phyloP scores from a whole-genome alignment of 2,888 invertebrate genomes.

The Lasioglossum malachurum region DNA sequence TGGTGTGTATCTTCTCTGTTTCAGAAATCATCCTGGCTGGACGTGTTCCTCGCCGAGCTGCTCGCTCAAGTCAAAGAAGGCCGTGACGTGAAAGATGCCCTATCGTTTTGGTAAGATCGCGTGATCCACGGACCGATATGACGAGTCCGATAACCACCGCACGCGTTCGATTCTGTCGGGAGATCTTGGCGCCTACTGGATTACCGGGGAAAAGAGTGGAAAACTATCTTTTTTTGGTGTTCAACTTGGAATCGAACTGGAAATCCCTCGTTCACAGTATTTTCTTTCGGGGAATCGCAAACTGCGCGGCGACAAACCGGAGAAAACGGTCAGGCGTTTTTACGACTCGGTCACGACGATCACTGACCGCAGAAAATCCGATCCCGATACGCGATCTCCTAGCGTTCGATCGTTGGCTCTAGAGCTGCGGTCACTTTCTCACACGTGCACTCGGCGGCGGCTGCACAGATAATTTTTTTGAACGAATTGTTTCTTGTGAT shows the following conservation, averaged over 20 bases:
- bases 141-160: not conserved
- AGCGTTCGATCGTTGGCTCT: conserved; percentile 35
- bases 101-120: conserved; percentile 87
- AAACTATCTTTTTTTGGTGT: too few species aligned
- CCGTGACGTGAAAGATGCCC: conserved; percentile 86
- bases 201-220: too few species aligned
- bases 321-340: conserved; percentile 12
- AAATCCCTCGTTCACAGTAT: too few species aligned
- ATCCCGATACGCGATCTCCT: conserved; percentile 33
- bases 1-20: conserved; percentile 63
- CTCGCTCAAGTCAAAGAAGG: conserved; percentile 87
- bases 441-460: not conserved
- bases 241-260: not conserved
- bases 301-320: not conserved
- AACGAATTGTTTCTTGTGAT: not conserved
- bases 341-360: not conserved
- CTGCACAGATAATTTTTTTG: not conserved
- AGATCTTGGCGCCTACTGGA: not conserved
- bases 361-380: conserved; percentile 54
- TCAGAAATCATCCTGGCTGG: conserved; percentile 89
- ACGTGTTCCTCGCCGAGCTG: conserved; percentile 88
- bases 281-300: too few species aligned
- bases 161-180: not conserved
- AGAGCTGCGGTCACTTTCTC: conserved; percentile 21
- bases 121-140: not conserved